These are phyloP conservation scores for Chelonus insularis DNA, from an alignment of 1,140 invertebrate genomes.

Conservation along the genomic window DNA sequence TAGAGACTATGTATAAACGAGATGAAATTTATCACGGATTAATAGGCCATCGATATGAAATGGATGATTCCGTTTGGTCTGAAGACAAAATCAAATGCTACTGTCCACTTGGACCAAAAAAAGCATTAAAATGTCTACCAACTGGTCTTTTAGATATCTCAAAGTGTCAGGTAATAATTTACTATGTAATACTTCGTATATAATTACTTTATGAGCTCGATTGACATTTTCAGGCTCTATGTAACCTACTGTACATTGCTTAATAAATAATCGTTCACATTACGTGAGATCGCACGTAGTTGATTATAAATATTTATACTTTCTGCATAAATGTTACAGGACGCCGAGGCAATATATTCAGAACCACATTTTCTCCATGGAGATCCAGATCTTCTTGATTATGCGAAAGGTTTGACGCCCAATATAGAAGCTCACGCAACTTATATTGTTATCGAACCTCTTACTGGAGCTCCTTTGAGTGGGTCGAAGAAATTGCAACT, in stretches of 20 bases:
- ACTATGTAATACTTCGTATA: background rate
- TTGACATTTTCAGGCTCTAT: no score
- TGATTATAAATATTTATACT: no score
- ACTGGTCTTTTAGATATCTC: slow-evolving; percentile 34
- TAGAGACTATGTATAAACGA: slow-evolving; percentile 5
- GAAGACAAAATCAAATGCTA: slow-evolving; percentile 29
- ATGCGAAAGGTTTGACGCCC: slow-evolving; percentile 31
- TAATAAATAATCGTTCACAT: no score
- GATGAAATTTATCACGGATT: slow-evolving; percentile 25
- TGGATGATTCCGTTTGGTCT: slow-evolving; percentile 22
- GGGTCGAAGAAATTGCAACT: slow-evolving; percentile 35
- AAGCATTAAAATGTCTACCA: slow-evolving; percentile 27
- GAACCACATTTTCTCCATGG: slow-evolving; percentile 42
- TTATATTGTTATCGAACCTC: slow-evolving; percentile 34
- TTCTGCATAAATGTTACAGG: no score
- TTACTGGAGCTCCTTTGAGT: slow-evolving; percentile 32
- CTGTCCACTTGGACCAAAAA: slow-evolving; percentile 23
- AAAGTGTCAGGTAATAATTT: slow-evolving; percentile 34
- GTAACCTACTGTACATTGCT: no score
- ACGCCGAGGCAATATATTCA: slow-evolving; percentile 32
- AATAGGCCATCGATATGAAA: slow-evolving; percentile 25
- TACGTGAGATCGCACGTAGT: no score
- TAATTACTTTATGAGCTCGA: no score
- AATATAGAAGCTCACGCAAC: slow-evolving; percentile 33
- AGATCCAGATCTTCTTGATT: slow-evolving; percentile 29